These are phyloP conservation scores for Esox lucius DNA, from an alignment of 2,797 vertebrate genomes.

Conservation along the genomic window DNA sequence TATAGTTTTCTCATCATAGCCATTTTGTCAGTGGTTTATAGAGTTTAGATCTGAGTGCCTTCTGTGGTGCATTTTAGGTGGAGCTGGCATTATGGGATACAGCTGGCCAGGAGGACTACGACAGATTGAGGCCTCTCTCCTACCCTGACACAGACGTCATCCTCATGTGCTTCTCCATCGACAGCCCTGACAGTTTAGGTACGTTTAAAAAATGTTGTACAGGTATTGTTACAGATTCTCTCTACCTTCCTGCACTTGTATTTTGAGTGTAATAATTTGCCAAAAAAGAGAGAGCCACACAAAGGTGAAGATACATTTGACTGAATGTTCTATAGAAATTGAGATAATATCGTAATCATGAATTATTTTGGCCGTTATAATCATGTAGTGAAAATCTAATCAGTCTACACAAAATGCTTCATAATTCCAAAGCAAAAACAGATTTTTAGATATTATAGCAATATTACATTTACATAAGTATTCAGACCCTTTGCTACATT, in stretches of 20 bases:
- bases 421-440: not conserved
- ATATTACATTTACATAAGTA: not conserved
- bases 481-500: not conserved
- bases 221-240: too few relatives aligned
- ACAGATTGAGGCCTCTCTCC: conserved; percentile 92
- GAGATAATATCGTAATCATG: too few relatives aligned
- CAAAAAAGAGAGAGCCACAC: too few relatives aligned
- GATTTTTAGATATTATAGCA: not conserved
- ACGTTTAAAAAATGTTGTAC: too few relatives aligned
- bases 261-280: too few relatives aligned
- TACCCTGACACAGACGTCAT: conserved; percentile 98
- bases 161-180: conserved; percentile 98
- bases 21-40: not conserved
- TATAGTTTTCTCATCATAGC: not conserved
- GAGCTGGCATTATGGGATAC: conserved; percentile 98
- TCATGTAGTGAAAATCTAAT: not conserved
- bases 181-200: conserved; percentile 98
- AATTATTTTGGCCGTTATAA: too few relatives aligned
- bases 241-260: too few relatives aligned
- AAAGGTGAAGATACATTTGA: too few relatives aligned
- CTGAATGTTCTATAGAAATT: too few relatives aligned
- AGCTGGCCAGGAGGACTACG: conserved; percentile 96
- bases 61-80: conserved; percentile 74
- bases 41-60: not conserved
- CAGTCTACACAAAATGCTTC: not conserved